A percentile compares a stretch with the other conserved stretches of the same genome.
Evolutionary conservation across 2,113 vertebrate genomes (phyloP).

Genomic region (Astur gentilis): DNA sequence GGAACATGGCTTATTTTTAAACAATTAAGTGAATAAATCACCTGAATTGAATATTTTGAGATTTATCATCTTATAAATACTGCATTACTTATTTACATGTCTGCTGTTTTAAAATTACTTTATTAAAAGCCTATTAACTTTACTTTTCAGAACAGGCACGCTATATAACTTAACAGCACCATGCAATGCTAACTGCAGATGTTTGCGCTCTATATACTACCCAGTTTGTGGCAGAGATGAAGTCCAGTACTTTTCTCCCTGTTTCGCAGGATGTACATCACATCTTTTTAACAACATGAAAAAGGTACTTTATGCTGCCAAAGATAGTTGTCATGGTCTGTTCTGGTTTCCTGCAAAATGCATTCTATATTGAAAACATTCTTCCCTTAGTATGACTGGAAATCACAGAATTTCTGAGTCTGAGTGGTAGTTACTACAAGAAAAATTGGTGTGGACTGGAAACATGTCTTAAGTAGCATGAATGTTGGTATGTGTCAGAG

Average conservation of each 20-base stretch:
- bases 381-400: background rate
- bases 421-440: background rate
- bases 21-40: background rate
- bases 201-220: constrained; percentile 70
- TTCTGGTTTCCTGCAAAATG: background rate
- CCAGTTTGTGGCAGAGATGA: constrained; percentile 76
- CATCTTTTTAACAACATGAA: background rate
- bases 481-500: background rate
- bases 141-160: constrained; percentile 65
- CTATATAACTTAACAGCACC: constrained; percentile 63
- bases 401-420: background rate
- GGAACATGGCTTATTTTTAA: background rate
- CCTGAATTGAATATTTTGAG: background rate
- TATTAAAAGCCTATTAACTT: background rate
- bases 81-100: background rate
- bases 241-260: constrained; percentile 81
- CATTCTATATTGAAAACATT: background rate
- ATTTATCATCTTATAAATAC: background rate
- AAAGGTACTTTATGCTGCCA: constrained; percentile 61
- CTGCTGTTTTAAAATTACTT: background rate
- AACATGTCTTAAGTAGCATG: background rate
- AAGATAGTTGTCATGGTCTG: background rate
- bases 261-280: constrained; percentile 75
- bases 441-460: background rate
- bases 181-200: constrained; percentile 75